These are phyloP conservation scores for Hydraecia micacea DNA, from an alignment of 2,888 invertebrate species.

Conservation along the genomic window DNA sequence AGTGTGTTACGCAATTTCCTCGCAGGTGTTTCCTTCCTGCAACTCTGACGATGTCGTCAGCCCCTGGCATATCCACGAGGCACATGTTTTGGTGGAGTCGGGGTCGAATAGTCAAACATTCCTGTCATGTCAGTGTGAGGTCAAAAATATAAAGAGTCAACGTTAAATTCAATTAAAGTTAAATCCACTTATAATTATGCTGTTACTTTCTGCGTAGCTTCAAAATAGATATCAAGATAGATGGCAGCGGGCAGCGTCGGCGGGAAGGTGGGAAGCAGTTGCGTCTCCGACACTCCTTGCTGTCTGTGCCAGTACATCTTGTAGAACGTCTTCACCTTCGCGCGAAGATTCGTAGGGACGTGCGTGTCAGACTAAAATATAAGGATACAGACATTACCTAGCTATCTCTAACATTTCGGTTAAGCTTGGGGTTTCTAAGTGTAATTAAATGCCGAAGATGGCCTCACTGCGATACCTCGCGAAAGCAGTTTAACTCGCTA, in stretches of 20 bases:
- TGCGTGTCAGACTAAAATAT: conserved; percentile 72
- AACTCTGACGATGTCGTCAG: no score
- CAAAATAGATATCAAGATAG: conserved; percentile 82
- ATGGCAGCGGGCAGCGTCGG: conserved; percentile 77
- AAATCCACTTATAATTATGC: neutral
- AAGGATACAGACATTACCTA: neutral
- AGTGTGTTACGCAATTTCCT: no score
- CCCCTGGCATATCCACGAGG: no score
- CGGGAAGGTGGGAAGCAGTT: conserved; percentile 78
- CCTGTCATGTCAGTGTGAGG: no score
- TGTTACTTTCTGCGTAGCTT: conserved; percentile 82
- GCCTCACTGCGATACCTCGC: no score
- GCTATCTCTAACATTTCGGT: neutral
- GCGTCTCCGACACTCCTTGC: conserved; percentile 78
- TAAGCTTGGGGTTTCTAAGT: neutral
- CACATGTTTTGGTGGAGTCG: no score
- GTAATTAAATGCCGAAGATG: no score
- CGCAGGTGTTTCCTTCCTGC: no score
- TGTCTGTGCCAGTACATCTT: conserved; percentile 87
- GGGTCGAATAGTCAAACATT: no score
- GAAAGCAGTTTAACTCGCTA: neutral
- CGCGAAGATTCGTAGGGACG: conserved; percentile 74
- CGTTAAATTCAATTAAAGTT: no score
- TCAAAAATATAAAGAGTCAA: no score
- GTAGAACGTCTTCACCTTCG: conserved; percentile 84